These are phyloP conservation scores for Apamea crenata DNA, from an alignment of 2,888 invertebrate genomes.

Conservation along the genomic window DNA sequence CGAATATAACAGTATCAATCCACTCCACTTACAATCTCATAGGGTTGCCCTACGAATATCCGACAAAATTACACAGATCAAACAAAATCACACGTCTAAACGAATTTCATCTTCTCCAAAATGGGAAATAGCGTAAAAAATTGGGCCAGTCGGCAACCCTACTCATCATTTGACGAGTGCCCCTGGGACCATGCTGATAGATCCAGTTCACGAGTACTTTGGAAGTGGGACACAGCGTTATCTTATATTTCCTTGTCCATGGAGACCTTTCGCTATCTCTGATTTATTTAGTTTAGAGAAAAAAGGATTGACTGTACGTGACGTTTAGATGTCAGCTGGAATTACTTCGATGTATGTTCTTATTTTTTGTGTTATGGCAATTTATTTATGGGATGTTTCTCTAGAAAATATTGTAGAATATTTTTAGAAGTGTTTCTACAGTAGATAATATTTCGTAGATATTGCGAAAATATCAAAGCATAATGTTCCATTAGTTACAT, in stretches of 20 bases:
- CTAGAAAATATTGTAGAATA: neutral
- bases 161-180: conserved; percentile 61
- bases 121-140: conserved; percentile 64
- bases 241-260: conserved; percentile 57
- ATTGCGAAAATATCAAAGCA: conserved; percentile 22
- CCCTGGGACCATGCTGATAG: conserved; percentile 61
- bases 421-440: neutral
- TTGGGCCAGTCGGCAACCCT: conserved; percentile 55
- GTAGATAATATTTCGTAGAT: neutral
- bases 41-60: conserved; percentile 11
- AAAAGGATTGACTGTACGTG: conserved; percentile 60
- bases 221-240: conserved; percentile 64
- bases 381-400: conserved; percentile 6
- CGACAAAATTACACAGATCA: conserved; percentile 41
- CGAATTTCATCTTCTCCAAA: conserved; percentile 49
- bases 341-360: neutral
- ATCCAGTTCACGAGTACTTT: conserved; percentile 61
- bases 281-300: conserved; percentile 60
- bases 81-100: conserved; percentile 53
- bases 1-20: conserved; percentile 10
- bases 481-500: conserved; percentile 30
- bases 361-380: neutral
- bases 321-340: conserved; percentile 24
- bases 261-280: conserved; percentile 54
- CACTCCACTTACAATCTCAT: conserved; percentile 1